Base-by-base conservation (phyloP, 2,888 invertebrate genomes). In the Hemithea aestivaria region DNA sequence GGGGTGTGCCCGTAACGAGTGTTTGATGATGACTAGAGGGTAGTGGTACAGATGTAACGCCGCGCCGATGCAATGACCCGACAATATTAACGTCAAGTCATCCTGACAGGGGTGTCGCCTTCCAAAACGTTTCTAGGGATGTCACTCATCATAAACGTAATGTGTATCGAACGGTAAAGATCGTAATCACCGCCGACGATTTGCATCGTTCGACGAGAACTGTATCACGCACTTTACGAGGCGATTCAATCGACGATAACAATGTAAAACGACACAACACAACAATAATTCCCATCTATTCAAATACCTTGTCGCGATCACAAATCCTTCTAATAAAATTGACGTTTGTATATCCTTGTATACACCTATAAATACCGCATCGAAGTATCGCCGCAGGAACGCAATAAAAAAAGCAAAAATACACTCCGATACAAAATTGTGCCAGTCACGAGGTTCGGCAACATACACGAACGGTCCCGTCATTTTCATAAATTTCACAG, bases 401-500 rank as follows among this genome's bases (percentile, higher is more conserved):
- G 71, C 70, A 79, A 80, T 77, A 82, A 81, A 81, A 80, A 78
- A 76, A 62, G 67, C 66, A 75, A 78, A 83, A 81, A 82, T 77
- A 82, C 65, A 74, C 75, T 73, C 69, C 66, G 69, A 71, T 72
- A 73, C 75, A 65, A 68, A 83, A 81, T 78, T 79, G 76, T 80
- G 83, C 85, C 76, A 80, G 85, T 85, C 85, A 87, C 78, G 73
- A 68, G 74, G 76, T 68, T 69, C 74, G 70, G 65, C 48, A 46
- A 47, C 52, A 50, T 50, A 53, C 52, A 70, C 63, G 58, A 64
- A 58, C 63, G 58, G 43, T 59, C 66, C 66, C 67, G 69, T 78
- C 72, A 76, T 76, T 81, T 76, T 76, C 82, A 78, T 76, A 78
- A 76, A 80, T 77, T 81, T 74, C 77, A 75, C 79, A 73, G 75